Evolutionary conservation across 1,140 invertebrate species (phyloP).

Genomic region (Zaprionus camerounensis): DNA sequence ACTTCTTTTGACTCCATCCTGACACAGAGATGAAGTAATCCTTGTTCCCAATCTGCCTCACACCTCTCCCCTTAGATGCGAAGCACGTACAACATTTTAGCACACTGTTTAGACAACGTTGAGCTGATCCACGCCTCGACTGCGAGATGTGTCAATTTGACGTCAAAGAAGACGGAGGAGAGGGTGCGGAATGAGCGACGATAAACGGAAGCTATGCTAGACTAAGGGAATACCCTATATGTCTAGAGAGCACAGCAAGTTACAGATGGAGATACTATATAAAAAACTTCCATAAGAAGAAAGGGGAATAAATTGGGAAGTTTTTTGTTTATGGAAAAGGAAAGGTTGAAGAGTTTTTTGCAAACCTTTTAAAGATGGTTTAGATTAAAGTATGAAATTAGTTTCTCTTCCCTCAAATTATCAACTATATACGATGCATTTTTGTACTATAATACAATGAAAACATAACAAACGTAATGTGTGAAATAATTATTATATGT

Average conservation of each 20-base stretch:
- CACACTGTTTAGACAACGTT: conserved; percentile 67
- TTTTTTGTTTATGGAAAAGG: too few relatives aligned
- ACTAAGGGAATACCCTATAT: conserved; percentile 15
- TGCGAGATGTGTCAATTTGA: conserved; percentile 76
- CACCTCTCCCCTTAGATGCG: background rate
- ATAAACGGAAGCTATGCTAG: background rate
- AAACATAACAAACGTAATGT: too few relatives aligned
- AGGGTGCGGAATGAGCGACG: background rate
- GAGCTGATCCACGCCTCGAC: conserved; percentile 38
- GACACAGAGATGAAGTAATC: background rate
- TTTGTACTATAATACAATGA: too few relatives aligned
- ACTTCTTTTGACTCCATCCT: background rate
- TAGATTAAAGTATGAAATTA: too few relatives aligned
- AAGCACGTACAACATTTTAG: conserved; percentile 64
- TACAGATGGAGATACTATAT: too few relatives aligned
- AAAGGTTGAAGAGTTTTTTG: too few relatives aligned
- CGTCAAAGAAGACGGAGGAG: conserved; percentile 65
- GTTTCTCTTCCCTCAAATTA: too few relatives aligned
- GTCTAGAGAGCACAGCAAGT: background rate
- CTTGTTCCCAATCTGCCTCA: background rate
- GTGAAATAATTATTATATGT: background rate
- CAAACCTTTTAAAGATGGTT: too few relatives aligned
- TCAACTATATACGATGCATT: too few relatives aligned
- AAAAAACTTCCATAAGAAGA: too few relatives aligned
- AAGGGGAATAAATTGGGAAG: too few relatives aligned